Conservation (phyloP, 2,888 invertebrate species). For the Lymantria monacha region DNA sequence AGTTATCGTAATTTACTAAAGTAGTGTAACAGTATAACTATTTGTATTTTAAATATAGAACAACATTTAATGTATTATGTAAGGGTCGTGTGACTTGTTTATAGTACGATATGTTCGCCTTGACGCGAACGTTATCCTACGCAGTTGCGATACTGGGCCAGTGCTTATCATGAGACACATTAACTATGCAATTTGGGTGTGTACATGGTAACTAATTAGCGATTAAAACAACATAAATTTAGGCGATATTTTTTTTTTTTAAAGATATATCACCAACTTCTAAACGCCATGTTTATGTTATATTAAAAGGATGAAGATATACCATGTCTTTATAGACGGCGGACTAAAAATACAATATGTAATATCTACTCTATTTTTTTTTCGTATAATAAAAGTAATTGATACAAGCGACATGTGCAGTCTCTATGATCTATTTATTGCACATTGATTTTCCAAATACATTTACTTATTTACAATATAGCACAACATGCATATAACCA, state of each 20-base stretch:
- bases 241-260: neutral
- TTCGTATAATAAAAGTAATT: too few species aligned
- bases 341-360: too few species aligned
- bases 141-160: slow-evolving; percentile 52
- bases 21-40: slow-evolving; percentile 10
- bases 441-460: too few species aligned
- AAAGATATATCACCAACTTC: neutral
- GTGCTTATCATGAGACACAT: slow-evolving; percentile 48
- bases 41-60: slow-evolving; percentile 41
- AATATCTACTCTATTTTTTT: too few species aligned
- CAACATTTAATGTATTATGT: slow-evolving; percentile 51
- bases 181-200: slow-evolving; percentile 15
- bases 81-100: slow-evolving; percentile 53
- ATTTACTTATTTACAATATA: too few species aligned
- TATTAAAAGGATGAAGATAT: neutral
- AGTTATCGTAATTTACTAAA: neutral
- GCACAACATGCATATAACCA: too few species aligned
- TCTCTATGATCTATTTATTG: too few species aligned
- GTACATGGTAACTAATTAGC: slow-evolving; percentile 1
- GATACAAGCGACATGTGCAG: too few species aligned
- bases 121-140: slow-evolving; percentile 71
- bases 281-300: neutral
- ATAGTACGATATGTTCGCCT: slow-evolving; percentile 59
- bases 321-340: too few species aligned
- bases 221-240: neutral